Base-by-base conservation (phyloP, 1,140 invertebrate genomes). In the Drosophila sproati region DNA sequence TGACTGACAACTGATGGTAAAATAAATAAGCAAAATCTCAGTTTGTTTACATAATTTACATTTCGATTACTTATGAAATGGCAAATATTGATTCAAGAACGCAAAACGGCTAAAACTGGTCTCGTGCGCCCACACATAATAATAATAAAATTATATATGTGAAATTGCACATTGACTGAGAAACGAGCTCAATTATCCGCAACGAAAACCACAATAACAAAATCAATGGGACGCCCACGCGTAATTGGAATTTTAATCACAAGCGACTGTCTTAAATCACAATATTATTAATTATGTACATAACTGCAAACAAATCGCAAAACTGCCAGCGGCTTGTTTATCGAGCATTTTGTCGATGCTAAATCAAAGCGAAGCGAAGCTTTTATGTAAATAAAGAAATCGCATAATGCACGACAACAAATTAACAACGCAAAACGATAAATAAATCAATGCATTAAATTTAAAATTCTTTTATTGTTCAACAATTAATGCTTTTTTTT, bases 81-180 rank as follows among this genome's bases (percentile, higher is more conserved):
- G 35, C 64, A n/a, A 74, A 57, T 70, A 76, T 76, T 72, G 69
- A 72, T 76, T 72, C 55, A 37, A 75, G 64, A 71, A 47, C 54
- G 51, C 67, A 45, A 76, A 41, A 54, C 31, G 54, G 39, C 10
- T 39, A 57, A 68, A 68, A 52, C 59, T 50, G 35, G 51, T 75
- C 66, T 51, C 57, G 51, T 54, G 51, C 60, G 59, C 60, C 67
- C 68, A 73, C 64, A 61, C 63, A 51, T 32, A 59, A n/a, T 37
- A 35, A 43, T 6, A 52, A 12, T 35, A 34, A 28, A 3, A 37
- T 20, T 20, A 20, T 20, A 20, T 20, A 20, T 20, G 20, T n/a
- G 10, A 60, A 10, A 54, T 37, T 8, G 7, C 35, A 10, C 55
- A 20, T 41, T 37, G 8, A 8, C 29, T 50, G 39, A 61, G 12